Conservation (phyloP, 2,888 invertebrate species). For the Pachydiplax longipennis region DNA sequence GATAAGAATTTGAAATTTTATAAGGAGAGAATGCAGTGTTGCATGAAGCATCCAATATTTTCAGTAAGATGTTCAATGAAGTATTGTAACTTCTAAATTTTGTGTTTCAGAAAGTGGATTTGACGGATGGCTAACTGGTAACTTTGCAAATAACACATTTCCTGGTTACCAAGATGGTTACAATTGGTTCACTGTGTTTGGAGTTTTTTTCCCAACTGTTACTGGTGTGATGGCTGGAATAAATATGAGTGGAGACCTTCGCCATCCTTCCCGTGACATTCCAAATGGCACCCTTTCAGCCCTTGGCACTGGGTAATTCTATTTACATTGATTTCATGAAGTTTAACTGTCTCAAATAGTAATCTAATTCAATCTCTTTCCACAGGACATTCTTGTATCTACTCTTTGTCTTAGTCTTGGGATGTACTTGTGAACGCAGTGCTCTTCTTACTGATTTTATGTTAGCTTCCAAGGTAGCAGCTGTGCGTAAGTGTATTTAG, state of each 20-base stretch:
- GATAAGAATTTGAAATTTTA: neutral
- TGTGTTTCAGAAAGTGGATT: slow-evolving; percentile 74
- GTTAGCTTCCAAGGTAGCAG: slow-evolving; percentile 91
- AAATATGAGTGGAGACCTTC: slow-evolving; percentile 97
- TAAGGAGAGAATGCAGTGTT: neutral
- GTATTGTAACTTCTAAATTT: neutral
- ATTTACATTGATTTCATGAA: neutral
- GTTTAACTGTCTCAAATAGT: neutral
- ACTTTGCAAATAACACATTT: slow-evolving; percentile 82
- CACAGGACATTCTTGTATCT: slow-evolving; percentile 85
- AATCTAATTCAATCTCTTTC: slow-evolving; percentile 52
- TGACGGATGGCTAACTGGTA: slow-evolving; percentile 83
- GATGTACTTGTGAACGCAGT: slow-evolving; percentile 81
- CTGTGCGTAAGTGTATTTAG: slow-evolving; percentile 64
- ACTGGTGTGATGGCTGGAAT: slow-evolving; percentile 97
- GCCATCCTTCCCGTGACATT: slow-evolving; percentile 90
- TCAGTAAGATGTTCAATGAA: too few species aligned
- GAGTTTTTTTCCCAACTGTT: slow-evolving; percentile 96
- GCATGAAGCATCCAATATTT: neutral
- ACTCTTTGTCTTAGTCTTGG: slow-evolving; percentile 88
- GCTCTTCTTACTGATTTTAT: slow-evolving; percentile 82
- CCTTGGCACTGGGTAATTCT: slow-evolving; percentile 80
- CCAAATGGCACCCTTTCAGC: slow-evolving; percentile 94
- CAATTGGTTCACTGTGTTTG: slow-evolving; percentile 95
- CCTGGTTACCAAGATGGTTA: slow-evolving; percentile 80